Evolutionary conservation across 1,140 invertebrate genomes (phyloP).

Genomic region (Sipha flava): DNA sequence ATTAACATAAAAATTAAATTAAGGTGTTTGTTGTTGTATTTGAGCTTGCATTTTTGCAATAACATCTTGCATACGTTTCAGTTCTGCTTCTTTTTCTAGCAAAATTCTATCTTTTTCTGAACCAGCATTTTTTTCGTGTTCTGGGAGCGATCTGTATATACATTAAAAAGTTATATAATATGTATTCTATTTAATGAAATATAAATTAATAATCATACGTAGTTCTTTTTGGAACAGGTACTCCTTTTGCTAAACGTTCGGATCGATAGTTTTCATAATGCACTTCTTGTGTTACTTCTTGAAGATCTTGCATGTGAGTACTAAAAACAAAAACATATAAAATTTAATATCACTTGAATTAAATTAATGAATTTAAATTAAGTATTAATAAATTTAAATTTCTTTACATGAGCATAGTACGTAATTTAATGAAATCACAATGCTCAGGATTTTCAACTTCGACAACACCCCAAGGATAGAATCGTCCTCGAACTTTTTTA

Average conservation of each 20-base stretch:
- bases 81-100: conserved; percentile 81
- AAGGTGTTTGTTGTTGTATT: conserved; percentile 57
- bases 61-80: conserved; percentile 90
- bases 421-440: conserved; percentile 95
- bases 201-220: conserved; percentile 47
- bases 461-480: conserved; percentile 97
- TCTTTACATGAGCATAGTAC: conserved; percentile 95
- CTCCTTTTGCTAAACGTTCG: conserved; percentile 72
- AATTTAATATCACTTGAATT: background rate
- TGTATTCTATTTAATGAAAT: background rate
- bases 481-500: conserved; percentile 76
- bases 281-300: conserved; percentile 90
- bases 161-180: background rate
- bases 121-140: conserved; percentile 35
- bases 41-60: conserved; percentile 89
- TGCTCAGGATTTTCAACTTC: conserved; percentile 99
- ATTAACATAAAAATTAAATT: background rate
- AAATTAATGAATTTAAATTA: background rate
- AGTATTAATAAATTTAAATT: conserved; percentile 34
- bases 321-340: conserved; percentile 45
- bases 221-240: conserved; percentile 60
- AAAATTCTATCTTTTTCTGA: conserved; percentile 71
- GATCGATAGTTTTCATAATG: conserved; percentile 95
- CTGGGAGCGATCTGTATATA: conserved; percentile 37
- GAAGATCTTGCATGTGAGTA: conserved; percentile 91